Evolutionary conservation across 2,113 vertebrate genomes (phyloP).

Genomic region (Rhineura floridana): DNA sequence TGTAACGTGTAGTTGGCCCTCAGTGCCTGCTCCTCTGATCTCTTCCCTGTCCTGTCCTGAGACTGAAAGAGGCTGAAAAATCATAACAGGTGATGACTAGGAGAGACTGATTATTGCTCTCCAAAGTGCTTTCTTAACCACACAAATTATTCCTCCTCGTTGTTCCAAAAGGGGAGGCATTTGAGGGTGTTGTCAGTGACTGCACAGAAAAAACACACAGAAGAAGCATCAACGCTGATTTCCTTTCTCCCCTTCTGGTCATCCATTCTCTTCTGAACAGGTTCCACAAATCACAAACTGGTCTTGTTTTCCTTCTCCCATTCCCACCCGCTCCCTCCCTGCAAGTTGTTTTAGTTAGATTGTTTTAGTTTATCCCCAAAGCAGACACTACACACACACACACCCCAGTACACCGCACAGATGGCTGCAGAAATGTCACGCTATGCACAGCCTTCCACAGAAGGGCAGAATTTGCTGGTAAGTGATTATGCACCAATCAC

Average conservation of each 20-base stretch:
- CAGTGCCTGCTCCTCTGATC: not conserved
- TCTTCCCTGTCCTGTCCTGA: not conserved
- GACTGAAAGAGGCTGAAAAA: not conserved
- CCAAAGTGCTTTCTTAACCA: accelerated
- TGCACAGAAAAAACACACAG: conserved; percentile 12
- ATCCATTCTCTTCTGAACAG: not conserved
- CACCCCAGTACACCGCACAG: conserved; percentile 12
- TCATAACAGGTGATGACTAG: not conserved
- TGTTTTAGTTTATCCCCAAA: conserved; percentile 3
- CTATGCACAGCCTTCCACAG: not conserved
- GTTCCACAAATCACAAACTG: conserved; percentile 13
- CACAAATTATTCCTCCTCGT: not conserved
- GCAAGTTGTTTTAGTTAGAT: conserved; percentile 3
- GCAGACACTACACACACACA: not conserved
- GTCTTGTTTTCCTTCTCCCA: not conserved
- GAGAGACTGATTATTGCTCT: not conserved
- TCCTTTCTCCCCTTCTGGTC: not conserved
- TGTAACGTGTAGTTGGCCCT: not conserved
- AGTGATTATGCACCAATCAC: conserved; percentile 18
- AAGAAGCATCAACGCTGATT: not conserved
- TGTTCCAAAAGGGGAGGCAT: not conserved
- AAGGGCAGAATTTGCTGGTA: conserved; percentile 25
- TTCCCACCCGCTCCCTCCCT: not conserved
- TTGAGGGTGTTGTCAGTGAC: accelerated
- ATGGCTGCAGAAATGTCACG: conserved; percentile 43